Evolutionary conservation across 1,140 invertebrate species (phyloP).

Genomic region (Theocolax elegans): DNA sequence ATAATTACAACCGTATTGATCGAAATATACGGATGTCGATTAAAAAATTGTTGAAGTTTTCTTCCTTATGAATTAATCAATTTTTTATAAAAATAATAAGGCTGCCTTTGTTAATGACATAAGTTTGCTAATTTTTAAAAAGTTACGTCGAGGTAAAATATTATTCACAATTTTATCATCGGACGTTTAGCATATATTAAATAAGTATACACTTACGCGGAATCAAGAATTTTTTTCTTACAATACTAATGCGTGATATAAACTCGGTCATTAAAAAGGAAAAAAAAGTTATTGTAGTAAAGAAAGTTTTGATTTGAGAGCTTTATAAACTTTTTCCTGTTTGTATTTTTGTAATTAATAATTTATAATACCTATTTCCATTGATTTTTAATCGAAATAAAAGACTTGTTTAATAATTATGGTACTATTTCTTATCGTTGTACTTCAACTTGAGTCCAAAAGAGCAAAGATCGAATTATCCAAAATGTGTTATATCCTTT

Average conservation of each 20-base stretch:
- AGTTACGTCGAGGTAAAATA: not conserved
- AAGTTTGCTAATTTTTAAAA: slow-evolving; percentile 11
- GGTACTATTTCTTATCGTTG: too few species aligned
- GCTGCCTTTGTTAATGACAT: slow-evolving; percentile 27
- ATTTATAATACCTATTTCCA: slow-evolving; percentile 35
- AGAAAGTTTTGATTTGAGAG: slow-evolving; percentile 8
- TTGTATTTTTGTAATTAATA: slow-evolving; percentile 35
- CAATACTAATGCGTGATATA: not conserved
- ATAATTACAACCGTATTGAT: slow-evolving; percentile 22
- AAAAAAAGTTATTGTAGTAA: slow-evolving; percentile 1
- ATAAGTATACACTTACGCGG: too few species aligned
- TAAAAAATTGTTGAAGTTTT: slow-evolving; percentile 31
- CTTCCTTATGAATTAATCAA: slow-evolving; percentile 12
- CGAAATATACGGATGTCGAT: slow-evolving; percentile 5
- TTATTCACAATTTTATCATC: slow-evolving; percentile 1
- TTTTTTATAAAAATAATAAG: slow-evolving; percentile 15
- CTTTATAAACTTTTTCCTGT: slow-evolving; percentile 21
- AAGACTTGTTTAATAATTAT: slow-evolving; percentile 35
- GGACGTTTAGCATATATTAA: too few species aligned
- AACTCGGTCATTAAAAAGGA: not conserved
- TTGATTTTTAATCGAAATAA: slow-evolving; percentile 26
- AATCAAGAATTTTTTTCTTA: slow-evolving; percentile 13
- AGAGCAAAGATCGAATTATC: too few species aligned
- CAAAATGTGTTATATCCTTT: too few species aligned
- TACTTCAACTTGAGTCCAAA: too few species aligned